These are phyloP conservation scores for Scaptomyza reducta DNA, from an alignment of 2,888 invertebrate genomes.

Conservation along the genomic window DNA sequence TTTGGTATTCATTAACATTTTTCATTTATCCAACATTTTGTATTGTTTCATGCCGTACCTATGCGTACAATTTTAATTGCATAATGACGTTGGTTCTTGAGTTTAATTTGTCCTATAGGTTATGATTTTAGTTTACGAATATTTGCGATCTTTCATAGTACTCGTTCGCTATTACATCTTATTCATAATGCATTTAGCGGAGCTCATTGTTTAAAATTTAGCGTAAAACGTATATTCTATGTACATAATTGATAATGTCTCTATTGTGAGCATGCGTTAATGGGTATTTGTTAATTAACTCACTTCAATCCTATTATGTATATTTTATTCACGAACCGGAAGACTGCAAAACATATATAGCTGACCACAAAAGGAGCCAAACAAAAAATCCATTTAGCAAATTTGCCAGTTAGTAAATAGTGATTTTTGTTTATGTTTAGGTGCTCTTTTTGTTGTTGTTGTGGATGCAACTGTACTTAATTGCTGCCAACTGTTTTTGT, in stretches of 20 bases:
- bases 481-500: conserved; percentile 2
- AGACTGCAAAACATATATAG: conserved; percentile 6
- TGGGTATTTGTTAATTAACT: conserved; percentile 48
- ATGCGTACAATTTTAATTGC: conserved; percentile 20
- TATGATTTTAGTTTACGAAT: conserved; percentile 37
- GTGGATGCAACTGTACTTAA: conserved; percentile 17
- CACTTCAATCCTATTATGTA: conserved; percentile 13
- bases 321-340: conserved; percentile 38
- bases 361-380: conserved; percentile 5
- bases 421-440: conserved; percentile 11
- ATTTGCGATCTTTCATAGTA: conserved; percentile 17
- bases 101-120: conserved; percentile 38
- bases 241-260: conserved; percentile 55
- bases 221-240: conserved; percentile 51
- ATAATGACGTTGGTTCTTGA: conserved; percentile 31
- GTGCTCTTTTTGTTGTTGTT: not conserved
- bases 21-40: conserved; percentile 24
- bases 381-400: conserved; percentile 6
- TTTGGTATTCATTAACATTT: conserved; percentile 36
- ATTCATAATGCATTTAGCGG: conserved; percentile 37
- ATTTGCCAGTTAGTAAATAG: conserved; percentile 28
- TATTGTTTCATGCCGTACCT: conserved; percentile 24
- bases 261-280: conserved; percentile 43
- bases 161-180: conserved; percentile 26
- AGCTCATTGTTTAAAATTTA: conserved; percentile 38